Base-by-base conservation (phyloP, 64 coral and sea anemone species). In the Astreopora myriophthalma region DNA sequence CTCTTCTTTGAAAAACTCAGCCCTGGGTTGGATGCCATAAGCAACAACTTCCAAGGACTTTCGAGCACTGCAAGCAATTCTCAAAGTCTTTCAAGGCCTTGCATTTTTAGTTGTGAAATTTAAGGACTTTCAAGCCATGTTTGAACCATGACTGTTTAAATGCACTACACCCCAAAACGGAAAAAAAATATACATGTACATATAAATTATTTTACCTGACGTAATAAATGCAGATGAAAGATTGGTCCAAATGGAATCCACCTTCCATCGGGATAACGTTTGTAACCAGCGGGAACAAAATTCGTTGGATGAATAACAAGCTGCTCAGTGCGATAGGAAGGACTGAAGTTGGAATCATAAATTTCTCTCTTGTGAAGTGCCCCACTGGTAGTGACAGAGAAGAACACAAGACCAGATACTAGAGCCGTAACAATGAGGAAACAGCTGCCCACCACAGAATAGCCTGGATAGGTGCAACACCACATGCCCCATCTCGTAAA, bases 291-390 rank as follows among this genome's bases (percentile, higher is more conserved):
- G 2, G 90, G 70, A 30, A 69, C 63, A 3, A 68, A 5, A 26
- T 74, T n/a, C 22, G 86, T 93, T 24, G 84, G 40, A 14, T 82
- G 89, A 28, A 98, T 95, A 6, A 98, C 95, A 31, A 98, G 79
- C 60, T 98, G 96, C 23, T 92, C 96, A 1, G 96, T 95, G 42
- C 96, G 96, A 90, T 90, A 98, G 61, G 95, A 98, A 29, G 96
- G 96, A 6, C 19, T 69, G 65, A 98, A 98, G 9, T 93, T 95
- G 17, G 62, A 80, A 73, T 98, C 93, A 75, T 85, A 98, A 42
- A 93, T 52, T 0, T 98, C 87, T 38, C 93, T 98, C 52, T 98
- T 73, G n/a, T 19, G 79, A 2, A 93, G 87, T 34, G 96, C 93
- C 32, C 16, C 58, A 67, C 93, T 98, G 30, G 93, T 98, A 25